Evolutionary conservation across 2,797 vertebrate species (phyloP), one percentile per base, ranked within the genome.

Genomic region (Syngnathus rostellatus): DNA sequence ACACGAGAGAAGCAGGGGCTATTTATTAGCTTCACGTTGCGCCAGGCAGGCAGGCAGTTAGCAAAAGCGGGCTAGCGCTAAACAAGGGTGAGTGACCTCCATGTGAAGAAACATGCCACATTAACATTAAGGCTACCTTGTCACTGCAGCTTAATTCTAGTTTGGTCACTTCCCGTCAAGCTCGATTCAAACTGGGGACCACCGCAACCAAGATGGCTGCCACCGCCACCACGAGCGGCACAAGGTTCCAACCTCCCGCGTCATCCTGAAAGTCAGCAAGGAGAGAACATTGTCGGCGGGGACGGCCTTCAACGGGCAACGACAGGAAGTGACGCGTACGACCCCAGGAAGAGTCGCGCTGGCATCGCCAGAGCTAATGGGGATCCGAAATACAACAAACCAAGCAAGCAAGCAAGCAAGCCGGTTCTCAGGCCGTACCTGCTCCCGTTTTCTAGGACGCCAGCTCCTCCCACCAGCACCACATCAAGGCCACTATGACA

Each of bases 381-480:
- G 31, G 31, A 31, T 31, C 31, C 31, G 0, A 31, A 31, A 31
- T 31, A 31, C 31, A 31, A 31, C 31, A 31, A 31, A 31, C 31
- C 0, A 31, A 31, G 0, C 31, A 31, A 31, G 3, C 31, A 31
- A 31, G 3, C 31, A 31, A 31, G 3, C 2, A 31, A 3, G 38
- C 40, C 25, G n/a, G 21, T 7, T 39, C 5, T 8, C 39, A 84
- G 89, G 85, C 88, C 91, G 81, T 95, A 95, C 94, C 94, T 96
- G 92, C 83, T 90, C 83, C 88, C 77, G 72, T 17, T 46, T 46
- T 84, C 90, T 94, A 94, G 89, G 92, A 92, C 41, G 92, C 91
- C 83, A 93, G 92, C 92, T 96, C 94, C 79, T 93, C 92, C 93
- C 92, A 94, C 92, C 94, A 95, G 92, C 94, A 95, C 94, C 94